These are phyloP conservation scores for Fundulus diaphanus DNA, from an alignment of 2,797 vertebrate species.

Conservation along the genomic window DNA sequence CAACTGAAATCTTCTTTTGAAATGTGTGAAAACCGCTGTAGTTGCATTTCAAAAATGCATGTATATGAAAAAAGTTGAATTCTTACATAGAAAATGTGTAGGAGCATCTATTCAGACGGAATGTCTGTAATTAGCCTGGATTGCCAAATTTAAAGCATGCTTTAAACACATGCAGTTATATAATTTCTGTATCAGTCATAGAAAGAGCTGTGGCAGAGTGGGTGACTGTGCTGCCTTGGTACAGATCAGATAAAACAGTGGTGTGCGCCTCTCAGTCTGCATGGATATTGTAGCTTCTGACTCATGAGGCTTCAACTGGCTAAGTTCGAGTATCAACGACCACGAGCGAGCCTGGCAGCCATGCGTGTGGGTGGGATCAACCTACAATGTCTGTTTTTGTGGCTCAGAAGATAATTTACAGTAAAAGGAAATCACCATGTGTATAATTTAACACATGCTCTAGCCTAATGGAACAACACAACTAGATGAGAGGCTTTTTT, in stretches of 20 bases:
- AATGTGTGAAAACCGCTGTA: neutral
- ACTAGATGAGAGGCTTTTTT: neutral
- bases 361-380: conserved; percentile 7
- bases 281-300: conserved; percentile 28
- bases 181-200: conserved; percentile 16
- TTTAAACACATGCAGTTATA: conserved; percentile 13
- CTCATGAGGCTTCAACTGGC: conserved; percentile 56
- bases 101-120: neutral
- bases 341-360: conserved; percentile 2
- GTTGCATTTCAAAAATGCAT: neutral
- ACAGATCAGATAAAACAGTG: conserved; percentile 36
- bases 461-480: neutral
- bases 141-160: too few species aligned
- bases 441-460: neutral
- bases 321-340: conserved; percentile 16
- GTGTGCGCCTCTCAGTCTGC: conserved; percentile 13
- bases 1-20: neutral
- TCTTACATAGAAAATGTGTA: neutral
- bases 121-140: neutral
- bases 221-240: conserved; percentile 18
- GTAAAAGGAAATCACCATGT: conserved; percentile 23
- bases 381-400: conserved; percentile 44
- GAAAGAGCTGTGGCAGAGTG: neutral
- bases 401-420: conserved; percentile 37
- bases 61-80: neutral